Percentiles rank a stretch among this genome's conserved stretches.
Conservation (phyloP, 1,140 invertebrate species). For the Limonius californicus region DNA sequence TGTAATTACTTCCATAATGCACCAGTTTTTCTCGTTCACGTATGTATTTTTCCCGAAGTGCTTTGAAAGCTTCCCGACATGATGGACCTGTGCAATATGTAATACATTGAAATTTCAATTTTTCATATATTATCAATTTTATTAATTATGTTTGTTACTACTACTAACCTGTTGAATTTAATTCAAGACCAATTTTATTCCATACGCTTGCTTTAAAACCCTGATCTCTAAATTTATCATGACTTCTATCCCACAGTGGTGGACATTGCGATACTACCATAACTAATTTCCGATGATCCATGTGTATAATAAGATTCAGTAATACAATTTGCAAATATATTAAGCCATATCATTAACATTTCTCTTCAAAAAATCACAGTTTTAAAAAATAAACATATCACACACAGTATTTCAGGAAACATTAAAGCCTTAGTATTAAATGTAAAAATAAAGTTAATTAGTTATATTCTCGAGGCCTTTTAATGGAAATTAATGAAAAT, state of each 20-base stretch:
- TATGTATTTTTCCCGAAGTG: conserved; percentile 32
- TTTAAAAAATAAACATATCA: no score
- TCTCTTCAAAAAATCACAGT: no score
- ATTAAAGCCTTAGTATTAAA: no score
- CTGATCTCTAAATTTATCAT: conserved; percentile 28
- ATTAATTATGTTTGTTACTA: no score
- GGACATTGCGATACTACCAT: conserved; percentile 26
- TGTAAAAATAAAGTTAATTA: neutral
- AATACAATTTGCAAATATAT: neutral
- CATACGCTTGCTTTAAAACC: conserved; percentile 28
- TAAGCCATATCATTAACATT: no score
- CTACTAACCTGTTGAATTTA: conserved; percentile 27
- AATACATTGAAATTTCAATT: no score
- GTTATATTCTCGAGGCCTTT: neutral
- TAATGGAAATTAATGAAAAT: neutral
- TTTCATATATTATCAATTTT: neutral
- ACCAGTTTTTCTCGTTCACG: conserved; percentile 31
- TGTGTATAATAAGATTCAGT: neutral
- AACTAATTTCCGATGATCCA: conserved; percentile 20
- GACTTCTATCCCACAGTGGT: conserved; percentile 31
- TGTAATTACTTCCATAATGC: conserved; percentile 22
- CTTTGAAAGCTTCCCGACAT: conserved; percentile 32
- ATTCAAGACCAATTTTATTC: conserved; percentile 25
- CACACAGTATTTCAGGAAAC: no score
- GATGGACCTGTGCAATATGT: conserved; percentile 17